Base-by-base conservation (phyloP, 2,797 vertebrate species). In the Columba guinea region DNA sequence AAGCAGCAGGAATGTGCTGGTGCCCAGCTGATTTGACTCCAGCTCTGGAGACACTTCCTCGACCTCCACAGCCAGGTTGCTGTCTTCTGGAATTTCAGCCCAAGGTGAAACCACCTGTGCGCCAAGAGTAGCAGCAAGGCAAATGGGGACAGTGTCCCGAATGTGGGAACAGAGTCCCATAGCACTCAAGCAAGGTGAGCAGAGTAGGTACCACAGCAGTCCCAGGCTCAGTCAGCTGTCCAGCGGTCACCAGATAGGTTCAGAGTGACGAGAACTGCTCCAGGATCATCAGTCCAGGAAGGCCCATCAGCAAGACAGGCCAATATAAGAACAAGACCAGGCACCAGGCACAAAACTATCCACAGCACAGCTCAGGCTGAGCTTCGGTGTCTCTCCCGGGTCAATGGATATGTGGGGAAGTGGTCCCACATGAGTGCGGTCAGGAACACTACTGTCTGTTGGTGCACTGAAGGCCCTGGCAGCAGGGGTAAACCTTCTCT, bases 391-490 rank as follows among this genome's bases (percentile, higher is more conserved):
- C 37, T 48, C 27, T 51, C 5, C 34, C 18, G 37, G 18, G 7
- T 35, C 26, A 24, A 13, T 2, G 30, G 58, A 13, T 1, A 5
- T 23, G 15, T 23, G 44, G 30, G 59, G 13, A 82, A 49, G 17
- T 48, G 24, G 7, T 30, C 48, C n/a, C 10, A 19, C 0, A 0
- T 11, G 17, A 63, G 18, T 17, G 5, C 37, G 20, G 11, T 22
- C 60, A 70, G 56, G 23, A 64, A 21, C 27, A 24, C 10, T 13
- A 6, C 44, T 39, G 11, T 5, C 11, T 70, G 10, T 28, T 22
- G 63, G 34, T 48, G 13, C 13, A 18, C 0, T 37, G 39, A 68
- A 69, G 59, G 28, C 12, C 27, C 15, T 64, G n/a, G 53, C 10
- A 63, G 35, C 30, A 59, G 48, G 7, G 5, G 4, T 39, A 60